Evolutionary conservation across 2,113 vertebrate genomes (phyloP).

Genomic region (Bubo blakistoni): DNA sequence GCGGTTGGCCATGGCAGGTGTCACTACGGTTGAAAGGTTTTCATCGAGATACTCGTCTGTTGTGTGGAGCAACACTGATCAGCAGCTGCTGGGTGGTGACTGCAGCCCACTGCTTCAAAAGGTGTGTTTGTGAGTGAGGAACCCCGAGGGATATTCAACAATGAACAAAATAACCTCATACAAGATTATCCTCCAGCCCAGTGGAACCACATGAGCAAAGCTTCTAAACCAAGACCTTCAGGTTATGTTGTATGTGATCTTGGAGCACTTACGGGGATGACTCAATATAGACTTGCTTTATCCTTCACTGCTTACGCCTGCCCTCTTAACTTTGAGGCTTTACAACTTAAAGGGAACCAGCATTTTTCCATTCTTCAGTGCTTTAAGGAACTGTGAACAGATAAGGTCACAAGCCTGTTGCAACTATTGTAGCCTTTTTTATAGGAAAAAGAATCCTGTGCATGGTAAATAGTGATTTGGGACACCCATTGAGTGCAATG

Average conservation of each 20-base stretch:
- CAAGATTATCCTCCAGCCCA: background rate
- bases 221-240: background rate
- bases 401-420: background rate
- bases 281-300: background rate
- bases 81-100: slow-evolving; percentile 89
- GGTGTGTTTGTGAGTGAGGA: slow-evolving; percentile 58
- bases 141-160: accelerated
- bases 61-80: slow-evolving; percentile 87
- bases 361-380: background rate
- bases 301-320: background rate
- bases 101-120: slow-evolving; percentile 88
- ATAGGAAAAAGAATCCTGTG: background rate
- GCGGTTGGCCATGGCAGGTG: slow-evolving; percentile 88
- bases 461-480: background rate
- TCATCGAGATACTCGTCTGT: slow-evolving; percentile 70
- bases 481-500: background rate
- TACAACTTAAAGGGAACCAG: background rate
- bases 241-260: background rate
- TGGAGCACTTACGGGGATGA: background rate
- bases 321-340: background rate
- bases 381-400: background rate
- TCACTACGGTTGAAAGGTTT: slow-evolving; percentile 82
- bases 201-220: background rate
- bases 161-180: background rate
- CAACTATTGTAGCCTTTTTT: background rate